phyloP scores from a whole-genome alignment of 2,888 invertebrate species.

The Ischnus inquisitorius region DNA sequence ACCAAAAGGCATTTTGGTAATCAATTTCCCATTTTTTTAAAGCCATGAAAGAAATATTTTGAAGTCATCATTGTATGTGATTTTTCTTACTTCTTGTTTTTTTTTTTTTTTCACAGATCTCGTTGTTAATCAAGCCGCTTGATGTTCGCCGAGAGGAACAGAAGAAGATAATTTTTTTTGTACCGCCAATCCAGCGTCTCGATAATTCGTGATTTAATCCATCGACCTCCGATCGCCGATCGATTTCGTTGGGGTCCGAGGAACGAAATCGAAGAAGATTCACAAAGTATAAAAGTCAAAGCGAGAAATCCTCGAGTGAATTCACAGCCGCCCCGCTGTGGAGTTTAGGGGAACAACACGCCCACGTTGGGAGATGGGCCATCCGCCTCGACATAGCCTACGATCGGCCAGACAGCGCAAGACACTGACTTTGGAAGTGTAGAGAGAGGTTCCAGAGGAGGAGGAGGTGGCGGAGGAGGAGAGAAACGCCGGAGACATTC shows the following conservation, averaged over 20 bases:
- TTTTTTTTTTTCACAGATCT: not conserved
- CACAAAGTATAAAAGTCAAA: constrained; percentile 55
- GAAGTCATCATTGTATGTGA: too few relatives aligned
- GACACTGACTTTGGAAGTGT: constrained; percentile 75
- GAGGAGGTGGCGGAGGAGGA: constrained; percentile 72
- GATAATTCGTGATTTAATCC: constrained; percentile 80
- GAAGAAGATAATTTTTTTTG: not conserved
- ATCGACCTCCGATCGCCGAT: constrained; percentile 80
- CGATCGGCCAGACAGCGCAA: constrained; percentile 69
- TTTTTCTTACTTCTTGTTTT: not conserved
- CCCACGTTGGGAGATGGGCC: constrained; percentile 73
- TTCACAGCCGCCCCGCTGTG: constrained; percentile 79
- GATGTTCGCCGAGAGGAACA: not conserved
- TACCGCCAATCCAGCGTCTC: constrained; percentile 53
- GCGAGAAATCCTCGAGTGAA: constrained; percentile 67
- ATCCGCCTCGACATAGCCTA: constrained; percentile 72
- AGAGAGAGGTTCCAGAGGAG: constrained; percentile 63
- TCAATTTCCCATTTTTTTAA: not conserved
- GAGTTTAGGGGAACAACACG: constrained; percentile 82
- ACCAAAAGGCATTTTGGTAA: too few relatives aligned
- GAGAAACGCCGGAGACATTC: constrained; percentile 81
- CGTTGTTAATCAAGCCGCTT: too few relatives aligned
- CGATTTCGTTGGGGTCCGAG: constrained; percentile 72
- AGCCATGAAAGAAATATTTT: too few relatives aligned
- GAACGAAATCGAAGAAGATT: constrained; percentile 63